Percentiles rank a stretch among this genome's conserved stretches.
Evolutionary conservation across 37 sponge, comb jelly and placozoan species (phyloP).

Genomic region (Oscarella lobularis): DNA sequence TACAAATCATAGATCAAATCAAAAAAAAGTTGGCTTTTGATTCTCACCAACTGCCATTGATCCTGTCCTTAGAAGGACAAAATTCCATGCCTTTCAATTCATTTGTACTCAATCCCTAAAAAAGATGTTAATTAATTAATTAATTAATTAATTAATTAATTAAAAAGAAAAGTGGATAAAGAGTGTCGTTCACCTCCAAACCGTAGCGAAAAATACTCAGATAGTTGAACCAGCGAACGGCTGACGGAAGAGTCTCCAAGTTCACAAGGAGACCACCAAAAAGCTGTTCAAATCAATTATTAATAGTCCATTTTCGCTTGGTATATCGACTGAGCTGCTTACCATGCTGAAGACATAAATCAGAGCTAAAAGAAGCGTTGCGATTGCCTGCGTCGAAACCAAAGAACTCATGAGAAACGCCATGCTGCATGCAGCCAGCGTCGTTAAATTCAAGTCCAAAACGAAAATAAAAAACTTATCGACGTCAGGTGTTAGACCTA

Average conservation of each 20-base stretch:
- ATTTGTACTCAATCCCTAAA: background rate
- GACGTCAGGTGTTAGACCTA: background rate
- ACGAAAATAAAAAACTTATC: background rate
- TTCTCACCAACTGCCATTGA: background rate
- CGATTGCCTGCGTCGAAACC: background rate
- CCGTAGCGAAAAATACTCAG: conserved; percentile 46
- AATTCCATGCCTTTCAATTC: background rate
- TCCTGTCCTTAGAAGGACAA: too few species aligned
- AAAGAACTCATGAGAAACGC: background rate
- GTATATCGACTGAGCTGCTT: too few species aligned
- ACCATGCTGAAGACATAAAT: background rate
- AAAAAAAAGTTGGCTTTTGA: background rate
- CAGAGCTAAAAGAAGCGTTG: background rate
- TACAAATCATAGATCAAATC: background rate
- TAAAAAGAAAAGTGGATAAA: background rate
- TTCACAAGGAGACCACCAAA: conserved; percentile 71
- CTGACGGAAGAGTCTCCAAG: conserved; percentile 27
- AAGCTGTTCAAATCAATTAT: too few species aligned
- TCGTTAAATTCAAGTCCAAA: background rate
- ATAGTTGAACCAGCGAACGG: conserved; percentile 63
- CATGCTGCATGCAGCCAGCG: background rate
- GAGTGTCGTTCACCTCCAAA: conserved; percentile 19
- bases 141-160: background rate
- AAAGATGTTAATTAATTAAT: background rate
- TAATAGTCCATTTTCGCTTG: too few species aligned